Conservation (phyloP, 2,113 vertebrate genomes). For the Corythoichthys haematopterus region DNA sequence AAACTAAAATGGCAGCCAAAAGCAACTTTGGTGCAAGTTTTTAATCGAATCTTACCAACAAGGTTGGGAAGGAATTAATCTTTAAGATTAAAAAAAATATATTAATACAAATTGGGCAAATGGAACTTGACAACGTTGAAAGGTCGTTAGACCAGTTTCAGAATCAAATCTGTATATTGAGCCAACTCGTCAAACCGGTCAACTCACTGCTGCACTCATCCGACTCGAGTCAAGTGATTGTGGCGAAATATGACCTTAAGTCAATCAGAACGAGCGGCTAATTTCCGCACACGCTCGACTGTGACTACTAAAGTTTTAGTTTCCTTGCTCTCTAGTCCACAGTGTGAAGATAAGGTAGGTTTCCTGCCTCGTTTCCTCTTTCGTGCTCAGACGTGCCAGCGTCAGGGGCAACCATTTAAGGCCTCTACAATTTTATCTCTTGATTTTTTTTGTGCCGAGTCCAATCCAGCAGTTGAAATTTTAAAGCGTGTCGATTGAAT, state of each 20-base stretch:
- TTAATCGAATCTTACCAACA: too few species aligned
- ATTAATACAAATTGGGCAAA: background rate
- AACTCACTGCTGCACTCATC: background rate
- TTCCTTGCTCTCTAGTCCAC: conserved; percentile 25
- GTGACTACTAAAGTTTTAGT: conserved; percentile 10
- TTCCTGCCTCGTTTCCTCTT: conserved; percentile 54
- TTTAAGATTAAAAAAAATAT: background rate
- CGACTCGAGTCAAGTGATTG: background rate
- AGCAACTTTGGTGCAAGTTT: too few species aligned
- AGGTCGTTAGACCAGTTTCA: background rate
- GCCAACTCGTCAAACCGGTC: conserved; percentile 28
- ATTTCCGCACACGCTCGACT: conserved; percentile 27
- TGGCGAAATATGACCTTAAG: conserved; percentile 2
- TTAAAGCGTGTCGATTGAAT: background rate
- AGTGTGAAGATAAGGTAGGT: conserved; percentile 28
- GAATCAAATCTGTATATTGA: conserved; percentile 18
- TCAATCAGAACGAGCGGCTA: background rate
- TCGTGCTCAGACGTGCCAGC: conserved; percentile 13
- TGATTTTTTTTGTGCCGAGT: background rate
- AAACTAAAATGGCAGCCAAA: too few species aligned
- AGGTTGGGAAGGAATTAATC: too few species aligned
- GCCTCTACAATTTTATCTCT: background rate
- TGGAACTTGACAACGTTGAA: conserved; percentile 1
- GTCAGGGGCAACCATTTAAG: background rate
- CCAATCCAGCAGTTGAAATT: background rate